Evolutionary conservation across 35 echinoderm and acorn worm genomes (phyloP), one percentile per base, ranked within the genome.

Genomic region (Eucidaris tribuloides): DNA sequence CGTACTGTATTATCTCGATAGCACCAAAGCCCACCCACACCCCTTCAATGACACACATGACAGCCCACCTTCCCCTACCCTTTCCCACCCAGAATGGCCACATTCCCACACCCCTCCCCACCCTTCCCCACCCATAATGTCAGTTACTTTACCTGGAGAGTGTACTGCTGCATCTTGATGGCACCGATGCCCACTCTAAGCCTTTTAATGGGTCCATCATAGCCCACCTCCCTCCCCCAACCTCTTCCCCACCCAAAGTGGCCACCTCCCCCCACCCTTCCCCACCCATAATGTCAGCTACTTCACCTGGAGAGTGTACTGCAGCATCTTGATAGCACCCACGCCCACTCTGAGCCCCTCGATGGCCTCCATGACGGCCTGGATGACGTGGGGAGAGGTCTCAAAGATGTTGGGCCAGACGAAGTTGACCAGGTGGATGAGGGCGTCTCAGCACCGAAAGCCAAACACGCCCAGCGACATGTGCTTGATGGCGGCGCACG

Each of bases 371-470:
- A 97, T 97, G 25, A 90, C 94, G 52, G 82, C 94, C 82, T 88
- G 91, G 71, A 97, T 97, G 36, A 97, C 94, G 31, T 97, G 94
- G 62, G 94, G 94, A n/a, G 94, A 97, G 17, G 94, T 97, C 90
- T 97, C 94, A 93, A 97, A 97, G 44, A 97, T 89, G 71, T 97
- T 97, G 4, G 94, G 94, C 94, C 94, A 97, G 29, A 97, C 94
- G 52, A 85, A 97, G 90, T 97, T 97, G 0, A 97, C 63, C 14
- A 97, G 86, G 84, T 97, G 94, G 25, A 97, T 77, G 32, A 97
- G 82, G 19, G 94, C 91, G n/a, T 97, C 94, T 37, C 93, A 86
- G 77, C 92, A 94, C 27, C 92, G 86, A 49, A 94, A 94, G 9
- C 94, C 94, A 89, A 89, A 97, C 32, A 97, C 94, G 31, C 94